Evolutionary conservation across 2,888 invertebrate species (phyloP).

Genomic region (Trissolcus japonicus): DNA sequence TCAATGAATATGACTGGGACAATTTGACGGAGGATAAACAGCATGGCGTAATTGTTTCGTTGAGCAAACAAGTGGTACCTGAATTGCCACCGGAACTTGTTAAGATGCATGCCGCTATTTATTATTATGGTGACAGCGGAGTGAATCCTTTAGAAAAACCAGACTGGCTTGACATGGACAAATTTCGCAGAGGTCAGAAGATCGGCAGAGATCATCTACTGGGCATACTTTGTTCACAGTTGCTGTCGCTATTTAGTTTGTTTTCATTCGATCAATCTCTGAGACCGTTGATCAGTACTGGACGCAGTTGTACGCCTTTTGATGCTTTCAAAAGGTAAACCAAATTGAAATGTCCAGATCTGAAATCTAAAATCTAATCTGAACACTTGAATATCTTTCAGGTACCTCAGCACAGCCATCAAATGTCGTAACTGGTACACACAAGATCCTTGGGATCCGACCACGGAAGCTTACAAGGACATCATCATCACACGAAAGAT

Average conservation of each 20-base stretch:
- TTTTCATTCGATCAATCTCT: neutral
- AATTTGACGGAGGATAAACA: neutral
- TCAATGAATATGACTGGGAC: neutral
- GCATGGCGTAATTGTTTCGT: neutral
- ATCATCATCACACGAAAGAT: neutral
- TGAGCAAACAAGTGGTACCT: neutral
- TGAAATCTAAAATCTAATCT: neutral
- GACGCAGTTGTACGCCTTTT: neutral
- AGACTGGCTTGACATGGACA: conserved; percentile 5
- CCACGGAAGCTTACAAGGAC: conserved; percentile 17
- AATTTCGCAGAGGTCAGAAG: neutral
- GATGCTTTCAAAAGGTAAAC: neutral
- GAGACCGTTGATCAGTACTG: neutral
- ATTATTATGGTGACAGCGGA: neutral
- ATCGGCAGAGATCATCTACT: neutral
- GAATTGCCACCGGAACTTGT: neutral
- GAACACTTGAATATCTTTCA: neutral
- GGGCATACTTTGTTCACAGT: neutral
- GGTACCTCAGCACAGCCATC: neutral
- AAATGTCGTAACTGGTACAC: neutral
- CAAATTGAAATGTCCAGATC: too few species aligned
- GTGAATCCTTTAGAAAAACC: neutral
- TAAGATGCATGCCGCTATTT: neutral
- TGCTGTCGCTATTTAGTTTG: neutral
- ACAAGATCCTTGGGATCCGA: conserved; percentile 17